Conservation (phyloP, 37 sponge, comb jelly and placozoan genomes). For the Sycon ciliatum region DNA sequence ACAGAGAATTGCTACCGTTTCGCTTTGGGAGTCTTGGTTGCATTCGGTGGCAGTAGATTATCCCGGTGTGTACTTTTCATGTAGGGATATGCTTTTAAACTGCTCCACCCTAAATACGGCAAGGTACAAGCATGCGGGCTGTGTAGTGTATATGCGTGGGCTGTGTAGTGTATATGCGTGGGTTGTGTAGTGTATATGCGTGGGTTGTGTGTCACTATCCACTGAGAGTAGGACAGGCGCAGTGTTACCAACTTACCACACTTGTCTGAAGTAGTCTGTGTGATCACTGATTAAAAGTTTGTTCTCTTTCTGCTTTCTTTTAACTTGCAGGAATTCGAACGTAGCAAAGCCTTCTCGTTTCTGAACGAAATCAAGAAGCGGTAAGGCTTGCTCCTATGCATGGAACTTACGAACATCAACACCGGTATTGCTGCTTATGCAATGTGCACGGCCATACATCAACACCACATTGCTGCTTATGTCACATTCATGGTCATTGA, state of each 20-base stretch:
- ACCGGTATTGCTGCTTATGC: too few relatives aligned
- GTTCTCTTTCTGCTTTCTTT: background rate
- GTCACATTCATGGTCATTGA: too few relatives aligned
- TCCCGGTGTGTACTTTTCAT: background rate
- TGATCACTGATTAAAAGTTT: background rate
- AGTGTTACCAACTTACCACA: background rate
- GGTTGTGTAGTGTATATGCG: background rate
- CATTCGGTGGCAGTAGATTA: background rate
- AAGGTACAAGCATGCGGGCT: too few relatives aligned
- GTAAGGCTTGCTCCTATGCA: slow-evolving; percentile 16
- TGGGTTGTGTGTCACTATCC: background rate
- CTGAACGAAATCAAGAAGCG: slow-evolving; percentile 38
- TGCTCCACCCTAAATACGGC: too few relatives aligned
- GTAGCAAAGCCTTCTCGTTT: slow-evolving; percentile 72
- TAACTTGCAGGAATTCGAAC: slow-evolving; percentile 61
- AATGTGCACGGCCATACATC: too few relatives aligned
- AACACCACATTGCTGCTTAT: too few relatives aligned
- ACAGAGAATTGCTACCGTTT: too few relatives aligned
- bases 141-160: too few relatives aligned
- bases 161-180: background rate
- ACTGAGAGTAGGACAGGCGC: too few relatives aligned
- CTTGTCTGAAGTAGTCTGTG: slow-evolving; percentile 1
- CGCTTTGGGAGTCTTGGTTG: background rate
- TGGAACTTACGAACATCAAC: background rate
- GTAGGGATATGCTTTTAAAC: too few relatives aligned